phyloP scores from a whole-genome alignment of 1,140 invertebrate genomes.

The Drosophila micromelanica region DNA sequence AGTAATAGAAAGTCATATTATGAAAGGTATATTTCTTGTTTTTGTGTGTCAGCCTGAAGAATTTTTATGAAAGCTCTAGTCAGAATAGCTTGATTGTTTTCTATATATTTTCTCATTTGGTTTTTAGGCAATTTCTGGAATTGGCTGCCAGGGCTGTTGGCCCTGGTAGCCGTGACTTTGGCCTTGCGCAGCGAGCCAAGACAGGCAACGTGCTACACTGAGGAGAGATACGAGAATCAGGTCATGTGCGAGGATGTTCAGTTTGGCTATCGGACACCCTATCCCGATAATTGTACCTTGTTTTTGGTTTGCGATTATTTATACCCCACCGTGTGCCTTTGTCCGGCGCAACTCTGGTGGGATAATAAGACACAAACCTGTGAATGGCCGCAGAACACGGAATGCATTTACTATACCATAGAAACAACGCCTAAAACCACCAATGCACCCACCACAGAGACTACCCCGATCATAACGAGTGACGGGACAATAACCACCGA shows the following conservation, averaged over 20 bases:
- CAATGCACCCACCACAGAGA: not conserved
- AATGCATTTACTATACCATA: slow-evolving; percentile 52
- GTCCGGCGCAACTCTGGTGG: slow-evolving; percentile 49
- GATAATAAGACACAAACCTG: slow-evolving; percentile 58
- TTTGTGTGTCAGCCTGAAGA: not conserved
- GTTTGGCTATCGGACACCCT: slow-evolving; percentile 57
- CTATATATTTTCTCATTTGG: not conserved
- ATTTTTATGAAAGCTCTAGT: not conserved
- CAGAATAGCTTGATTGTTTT: not conserved
- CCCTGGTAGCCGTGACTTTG: slow-evolving; percentile 1
- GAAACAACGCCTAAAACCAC: slow-evolving; percentile 26
- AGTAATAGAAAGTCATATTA: not conserved
- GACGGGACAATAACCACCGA: not conserved
- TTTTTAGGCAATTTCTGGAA: slow-evolving; percentile 7
- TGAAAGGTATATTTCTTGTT: slow-evolving; percentile 13
- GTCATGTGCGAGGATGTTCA: slow-evolving; percentile 56
- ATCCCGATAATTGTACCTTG: slow-evolving; percentile 68
- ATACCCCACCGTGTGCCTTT: slow-evolving; percentile 65
- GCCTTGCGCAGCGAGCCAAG: slow-evolving; percentile 19
- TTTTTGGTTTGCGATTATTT: slow-evolving; percentile 69
- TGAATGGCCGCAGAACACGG: slow-evolving; percentile 54
- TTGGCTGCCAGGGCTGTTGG: slow-evolving; percentile 17
- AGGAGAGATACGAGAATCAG: slow-evolving; percentile 66
- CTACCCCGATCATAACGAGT: not conserved
- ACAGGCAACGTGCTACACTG: slow-evolving; percentile 61